Evolutionary conservation across 2,113 vertebrate genomes (phyloP).

Genomic region (Cyprinodon brontotheroides): DNA sequence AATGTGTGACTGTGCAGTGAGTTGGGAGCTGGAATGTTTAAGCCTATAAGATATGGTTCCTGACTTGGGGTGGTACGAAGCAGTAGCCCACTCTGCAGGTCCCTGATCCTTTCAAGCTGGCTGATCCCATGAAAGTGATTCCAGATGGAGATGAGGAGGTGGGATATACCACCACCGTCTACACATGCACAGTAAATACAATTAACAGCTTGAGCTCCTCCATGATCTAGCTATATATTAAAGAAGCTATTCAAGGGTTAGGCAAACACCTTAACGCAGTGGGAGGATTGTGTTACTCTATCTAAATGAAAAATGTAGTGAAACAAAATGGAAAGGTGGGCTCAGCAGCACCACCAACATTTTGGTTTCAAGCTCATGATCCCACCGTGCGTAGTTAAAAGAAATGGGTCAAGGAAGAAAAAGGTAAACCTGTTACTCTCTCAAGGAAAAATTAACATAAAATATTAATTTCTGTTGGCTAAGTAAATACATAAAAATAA

Average conservation of each 20-base stretch:
- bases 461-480: constrained; percentile 32
- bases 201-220: constrained; percentile 72
- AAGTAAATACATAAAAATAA: too few relatives aligned
- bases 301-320: constrained; percentile 68
- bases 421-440: constrained; percentile 27
- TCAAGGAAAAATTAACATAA: constrained; percentile 53
- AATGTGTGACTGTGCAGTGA: constrained; percentile 32
- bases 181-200: constrained; percentile 71
- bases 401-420: constrained; percentile 15
- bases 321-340: constrained; percentile 56
- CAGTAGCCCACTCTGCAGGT: constrained; percentile 69
- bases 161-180: constrained; percentile 63
- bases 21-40: constrained; percentile 42
- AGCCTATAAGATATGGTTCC: constrained; percentile 48
- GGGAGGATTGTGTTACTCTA: constrained; percentile 68
- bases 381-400: not conserved
- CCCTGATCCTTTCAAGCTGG: constrained; percentile 71
- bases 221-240: constrained; percentile 67
- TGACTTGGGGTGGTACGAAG: constrained; percentile 55
- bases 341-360: constrained; percentile 62
- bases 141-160: constrained; percentile 75
- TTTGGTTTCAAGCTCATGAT: constrained; percentile 13
- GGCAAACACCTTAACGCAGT: constrained; percentile 59
- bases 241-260: constrained; percentile 66
- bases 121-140: constrained; percentile 76